Conservation (phyloP, 2,113 vertebrate species). For the Toxotes jaculatrix region DNA sequence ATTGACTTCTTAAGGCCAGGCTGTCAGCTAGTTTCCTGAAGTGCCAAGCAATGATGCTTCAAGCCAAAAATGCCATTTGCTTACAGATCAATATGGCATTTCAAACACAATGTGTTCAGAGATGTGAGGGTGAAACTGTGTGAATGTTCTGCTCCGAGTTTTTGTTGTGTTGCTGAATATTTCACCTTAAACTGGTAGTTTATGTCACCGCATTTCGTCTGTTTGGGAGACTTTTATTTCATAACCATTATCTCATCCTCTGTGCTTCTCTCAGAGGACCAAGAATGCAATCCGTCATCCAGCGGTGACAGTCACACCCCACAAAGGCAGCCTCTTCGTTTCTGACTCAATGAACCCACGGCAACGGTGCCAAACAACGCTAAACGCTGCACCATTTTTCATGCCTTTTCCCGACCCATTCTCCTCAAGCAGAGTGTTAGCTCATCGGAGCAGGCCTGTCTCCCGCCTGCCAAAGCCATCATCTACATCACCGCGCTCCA, state of each 20-base stretch:
- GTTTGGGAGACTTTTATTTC: conserved; percentile 56
- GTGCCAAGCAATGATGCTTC: conserved; percentile 6
- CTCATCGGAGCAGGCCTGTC: conserved; percentile 56
- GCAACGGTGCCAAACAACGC: conserved; percentile 54
- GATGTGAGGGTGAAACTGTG: not conserved
- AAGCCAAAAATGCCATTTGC: conserved; percentile 38
- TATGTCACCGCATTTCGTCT: conserved; percentile 34
- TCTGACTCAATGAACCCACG: conserved; percentile 66
- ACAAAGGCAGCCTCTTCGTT: conserved; percentile 56
- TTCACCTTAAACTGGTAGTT: conserved; percentile 52
- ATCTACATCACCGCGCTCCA: conserved; percentile 63
- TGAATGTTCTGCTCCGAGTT: not conserved
- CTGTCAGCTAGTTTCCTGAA: conserved; percentile 27
- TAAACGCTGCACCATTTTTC: conserved; percentile 63
- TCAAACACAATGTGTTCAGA: conserved; percentile 11
- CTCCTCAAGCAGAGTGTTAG: conserved; percentile 54
- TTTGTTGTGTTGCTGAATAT: conserved; percentile 40
- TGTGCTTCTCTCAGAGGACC: conserved; percentile 41
- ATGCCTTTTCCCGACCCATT: conserved; percentile 41
- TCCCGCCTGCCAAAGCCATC: conserved; percentile 68
- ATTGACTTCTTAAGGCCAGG: conserved; percentile 29
- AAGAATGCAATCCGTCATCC: conserved; percentile 61
- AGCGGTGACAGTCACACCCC: conserved; percentile 64
- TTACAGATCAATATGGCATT: conserved; percentile 36
- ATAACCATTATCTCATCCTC: conserved; percentile 58